These are phyloP conservation scores for Rhinolophus sinicus DNA, from an alignment of 2,113 vertebrate species.

Conservation along the genomic window DNA sequence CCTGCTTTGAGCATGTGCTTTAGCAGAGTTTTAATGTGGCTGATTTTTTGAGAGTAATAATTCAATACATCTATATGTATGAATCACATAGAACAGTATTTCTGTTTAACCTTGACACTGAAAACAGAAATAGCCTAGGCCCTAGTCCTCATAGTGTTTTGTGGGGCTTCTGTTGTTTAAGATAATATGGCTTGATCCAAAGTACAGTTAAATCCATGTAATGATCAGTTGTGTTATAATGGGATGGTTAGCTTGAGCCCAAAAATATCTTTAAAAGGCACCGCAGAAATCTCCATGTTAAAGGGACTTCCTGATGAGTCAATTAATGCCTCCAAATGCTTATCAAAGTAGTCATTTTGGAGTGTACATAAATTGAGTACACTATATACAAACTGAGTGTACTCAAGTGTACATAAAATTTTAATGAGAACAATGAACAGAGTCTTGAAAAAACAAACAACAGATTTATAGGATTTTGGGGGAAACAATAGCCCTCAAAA, in stretches of 20 bases:
- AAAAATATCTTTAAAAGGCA: background rate
- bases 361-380: background rate
- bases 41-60: slow-evolving; percentile 8
- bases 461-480: background rate
- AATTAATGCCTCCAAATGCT: background rate
- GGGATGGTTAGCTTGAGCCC: slow-evolving; percentile 14
- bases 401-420: background rate
- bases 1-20: background rate
- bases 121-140: slow-evolving; percentile 33
- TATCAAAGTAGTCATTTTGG: background rate
- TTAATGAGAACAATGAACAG: background rate
- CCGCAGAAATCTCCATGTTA: background rate
- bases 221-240: slow-evolving; percentile 26
- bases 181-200: background rate
- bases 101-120: slow-evolving; percentile 35
- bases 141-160: background rate
- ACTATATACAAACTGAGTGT: background rate
- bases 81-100: background rate
- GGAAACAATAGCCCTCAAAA: background rate
- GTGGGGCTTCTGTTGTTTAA: background rate
- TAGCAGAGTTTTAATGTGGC: slow-evolving; percentile 14
- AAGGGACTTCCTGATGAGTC: background rate
- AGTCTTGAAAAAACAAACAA: background rate
- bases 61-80: slow-evolving; percentile 23
- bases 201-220: background rate